These are phyloP conservation scores for Neria commutata DNA, from an alignment of 2,888 invertebrate species.

Conservation along the genomic window DNA sequence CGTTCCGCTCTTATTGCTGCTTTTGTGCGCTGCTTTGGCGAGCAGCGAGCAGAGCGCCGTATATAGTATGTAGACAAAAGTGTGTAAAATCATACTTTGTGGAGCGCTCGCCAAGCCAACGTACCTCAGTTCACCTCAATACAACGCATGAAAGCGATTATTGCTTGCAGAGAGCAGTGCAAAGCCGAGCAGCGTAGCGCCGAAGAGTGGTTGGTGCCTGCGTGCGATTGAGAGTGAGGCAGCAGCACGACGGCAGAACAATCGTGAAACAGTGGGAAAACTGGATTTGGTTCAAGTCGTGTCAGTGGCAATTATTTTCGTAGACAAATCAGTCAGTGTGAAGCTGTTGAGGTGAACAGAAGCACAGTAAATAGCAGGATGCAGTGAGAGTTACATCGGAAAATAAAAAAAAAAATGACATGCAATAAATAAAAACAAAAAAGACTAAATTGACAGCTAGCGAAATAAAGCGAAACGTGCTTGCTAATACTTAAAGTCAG, in stretches of 20 bases:
- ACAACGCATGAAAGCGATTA: no score
- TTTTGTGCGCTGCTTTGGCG: no score
- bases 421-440: constrained; percentile 21
- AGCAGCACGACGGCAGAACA: constrained; percentile 17
- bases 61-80: no score
- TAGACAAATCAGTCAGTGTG: constrained; percentile 51
- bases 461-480: constrained; percentile 25
- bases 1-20: no score
- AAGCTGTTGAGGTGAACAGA: constrained; percentile 51
- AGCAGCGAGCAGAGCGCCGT: no score
- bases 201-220: no score
- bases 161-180: no score
- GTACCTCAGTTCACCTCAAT: no score
- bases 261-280: constrained; percentile 28
- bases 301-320: constrained; percentile 45
- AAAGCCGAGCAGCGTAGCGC: no score
- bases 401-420: constrained; percentile 4
- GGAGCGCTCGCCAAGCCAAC: constrained; percentile 15
- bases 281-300: constrained; percentile 48
- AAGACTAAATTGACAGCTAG: constrained; percentile 26
- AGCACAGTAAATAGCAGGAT: constrained; percentile 13
- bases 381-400: constrained; percentile 17
- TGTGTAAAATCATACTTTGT: constrained; percentile 13
- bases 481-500: constrained; percentile 18
- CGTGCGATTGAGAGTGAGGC: no score